Conservation (phyloP, 2,797 vertebrate species). For the Lycodopsis pacificus region DNA sequence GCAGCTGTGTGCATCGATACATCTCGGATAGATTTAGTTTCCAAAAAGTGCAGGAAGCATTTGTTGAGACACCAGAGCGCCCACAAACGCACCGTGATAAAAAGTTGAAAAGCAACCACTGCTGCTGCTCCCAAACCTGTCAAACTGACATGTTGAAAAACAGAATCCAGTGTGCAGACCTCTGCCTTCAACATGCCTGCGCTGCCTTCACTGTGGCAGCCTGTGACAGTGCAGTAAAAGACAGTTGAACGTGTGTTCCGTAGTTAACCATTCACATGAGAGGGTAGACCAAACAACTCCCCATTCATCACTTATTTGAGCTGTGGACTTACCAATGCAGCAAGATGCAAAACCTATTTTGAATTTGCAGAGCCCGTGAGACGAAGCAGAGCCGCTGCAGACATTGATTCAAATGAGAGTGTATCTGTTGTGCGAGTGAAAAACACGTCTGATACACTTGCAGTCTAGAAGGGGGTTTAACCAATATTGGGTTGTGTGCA, state of each 20-base stretch:
- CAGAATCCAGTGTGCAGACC: not conserved
- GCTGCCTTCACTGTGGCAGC: slow-evolving; percentile 8
- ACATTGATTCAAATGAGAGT: not conserved
- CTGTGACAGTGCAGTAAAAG: not conserved
- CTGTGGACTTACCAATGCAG: slow-evolving; percentile 15
- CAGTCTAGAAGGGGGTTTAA: not conserved
- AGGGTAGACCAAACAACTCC: not conserved
- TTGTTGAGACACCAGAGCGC: slow-evolving; percentile 7
- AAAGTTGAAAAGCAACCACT: not conserved
- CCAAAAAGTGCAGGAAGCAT: not conserved
- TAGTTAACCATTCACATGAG: slow-evolving; percentile 44
- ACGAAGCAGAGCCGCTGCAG: not conserved
- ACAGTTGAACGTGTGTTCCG: not conserved
- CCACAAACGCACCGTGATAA: not conserved
- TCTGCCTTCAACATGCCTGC: slow-evolving; percentile 1
- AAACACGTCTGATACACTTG: too few relatives aligned
- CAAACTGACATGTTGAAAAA: not conserved
- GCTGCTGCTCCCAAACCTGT: not conserved
- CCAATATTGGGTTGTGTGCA: not conserved
- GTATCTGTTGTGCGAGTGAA: too few relatives aligned
- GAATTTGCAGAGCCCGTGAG: slow-evolving; percentile 31
- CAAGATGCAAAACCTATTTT: slow-evolving; percentile 49
- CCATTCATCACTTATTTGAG: slow-evolving; percentile 20
- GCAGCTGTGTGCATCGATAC: not conserved
- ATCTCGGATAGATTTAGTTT: not conserved